Base-by-base conservation (phyloP, 2,797 vertebrate species). In the Podarcis siculus region DNA sequence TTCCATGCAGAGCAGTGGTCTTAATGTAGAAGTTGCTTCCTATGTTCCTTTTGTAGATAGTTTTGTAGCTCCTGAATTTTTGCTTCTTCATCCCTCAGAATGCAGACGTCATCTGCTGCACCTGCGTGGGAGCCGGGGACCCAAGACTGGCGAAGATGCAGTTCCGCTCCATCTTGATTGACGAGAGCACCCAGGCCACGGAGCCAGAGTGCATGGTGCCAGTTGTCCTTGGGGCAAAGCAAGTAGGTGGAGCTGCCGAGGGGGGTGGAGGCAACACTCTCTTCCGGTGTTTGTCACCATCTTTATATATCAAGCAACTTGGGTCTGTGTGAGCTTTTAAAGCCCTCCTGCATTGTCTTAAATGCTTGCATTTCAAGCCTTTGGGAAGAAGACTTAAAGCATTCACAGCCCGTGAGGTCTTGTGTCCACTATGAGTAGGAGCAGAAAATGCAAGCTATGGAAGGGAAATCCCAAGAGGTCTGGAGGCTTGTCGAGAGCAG, bases 131-230 rank as follows among this genome's bases (percentile, higher is more conserved):
- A 0, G 99, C 99, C 0, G 99, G 99, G 0, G 99, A 99, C 73
- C 99, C 99, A 0, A 96, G 99, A 1, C 97, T 99, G 37, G 99
- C 99, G 77, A 99, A 99, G 95, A 99, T 99, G 99, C 99, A 99
- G 95, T 99, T 99, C 94, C 98, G 99, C 73, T 99, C 99, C 94
- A 99, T 99, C 91, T 95, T 99, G 80, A 99, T 99, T 0, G 99
- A 99, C 5, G 99, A 99, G 90, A 99, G 99, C 97, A 99, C 99
- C 0, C 99, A 99, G 96, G 99, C 99, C 91, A 99, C 99, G 0
- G 99, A 99, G 94, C 99, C 99, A 0, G 99, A 99, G 95, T 99
- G 99, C 89, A 99, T 99, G 99, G 99, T 99, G 69, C 99, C 99
- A 0, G 99, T 99, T 25, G 99, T 99, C 7, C 97, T 99, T 4